Evolutionary conservation across 1,140 invertebrate genomes (phyloP).

Genomic region (Scaptomyza graminum): DNA sequence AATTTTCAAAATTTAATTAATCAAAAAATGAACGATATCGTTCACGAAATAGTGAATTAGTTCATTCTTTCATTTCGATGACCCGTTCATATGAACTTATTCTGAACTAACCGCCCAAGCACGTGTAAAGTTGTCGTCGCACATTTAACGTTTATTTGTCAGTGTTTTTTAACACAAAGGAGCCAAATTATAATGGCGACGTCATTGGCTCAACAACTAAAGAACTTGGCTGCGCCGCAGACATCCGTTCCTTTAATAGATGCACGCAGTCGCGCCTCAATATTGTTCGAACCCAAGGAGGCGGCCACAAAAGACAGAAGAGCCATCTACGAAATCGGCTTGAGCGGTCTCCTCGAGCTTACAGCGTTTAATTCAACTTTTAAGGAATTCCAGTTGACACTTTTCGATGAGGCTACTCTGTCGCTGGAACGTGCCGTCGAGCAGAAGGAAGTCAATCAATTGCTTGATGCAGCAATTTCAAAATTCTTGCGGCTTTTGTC

Average conservation of each 20-base stretch:
- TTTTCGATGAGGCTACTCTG: slow-evolving; percentile 91
- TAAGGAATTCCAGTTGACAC: slow-evolving; percentile 88
- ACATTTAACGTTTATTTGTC: slow-evolving; percentile 9
- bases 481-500: slow-evolving; percentile 92
- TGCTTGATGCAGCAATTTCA: slow-evolving; percentile 90
- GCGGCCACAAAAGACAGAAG: slow-evolving; percentile 93
- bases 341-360: slow-evolving; percentile 92
- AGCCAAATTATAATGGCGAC: slow-evolving; percentile 85
- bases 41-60: too few species aligned
- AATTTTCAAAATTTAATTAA: too few species aligned
- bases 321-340: slow-evolving; percentile 93
- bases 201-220: slow-evolving; percentile 93
- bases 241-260: slow-evolving; percentile 88
- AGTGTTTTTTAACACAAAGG: slow-evolving; percentile 5
- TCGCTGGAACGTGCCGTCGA: slow-evolving; percentile 92
- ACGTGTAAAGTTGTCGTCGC: slow-evolving; percentile 26
- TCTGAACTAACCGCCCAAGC: slow-evolving; percentile 19
- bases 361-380: slow-evolving; percentile 89
- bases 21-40: too few species aligned
- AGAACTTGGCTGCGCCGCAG: slow-evolving; percentile 91
- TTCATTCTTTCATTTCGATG: too few species aligned
- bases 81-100: too few species aligned
- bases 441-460: slow-evolving; percentile 89
- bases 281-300: slow-evolving; percentile 95
- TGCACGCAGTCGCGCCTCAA: slow-evolving; percentile 89